A percentile compares a stretch with the other conserved stretches of the same genome.
phyloP scores from a whole-genome alignment of 2,113 vertebrate genomes.

The Oxyura jamaicensis region DNA sequence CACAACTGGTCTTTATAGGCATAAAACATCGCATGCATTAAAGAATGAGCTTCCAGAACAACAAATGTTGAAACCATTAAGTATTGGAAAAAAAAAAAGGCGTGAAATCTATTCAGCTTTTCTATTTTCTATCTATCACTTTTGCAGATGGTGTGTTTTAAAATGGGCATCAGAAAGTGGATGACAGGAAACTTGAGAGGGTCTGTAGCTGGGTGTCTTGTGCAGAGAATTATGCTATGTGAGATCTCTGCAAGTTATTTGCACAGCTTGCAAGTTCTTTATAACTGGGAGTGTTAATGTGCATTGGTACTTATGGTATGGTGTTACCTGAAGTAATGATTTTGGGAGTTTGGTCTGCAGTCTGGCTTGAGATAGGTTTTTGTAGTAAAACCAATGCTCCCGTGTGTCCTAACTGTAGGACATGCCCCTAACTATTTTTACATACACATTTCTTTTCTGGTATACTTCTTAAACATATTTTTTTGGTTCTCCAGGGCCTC shows the following conservation, averaged over 20 bases:
- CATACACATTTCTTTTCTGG: neutral
- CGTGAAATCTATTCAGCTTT: neutral
- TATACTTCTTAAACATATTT: neutral
- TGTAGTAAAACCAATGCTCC: neutral
- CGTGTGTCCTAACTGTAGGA: neutral
- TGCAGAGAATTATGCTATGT: neutral
- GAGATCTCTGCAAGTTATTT: neutral
- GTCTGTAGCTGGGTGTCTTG: neutral
- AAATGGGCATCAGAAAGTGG: neutral
- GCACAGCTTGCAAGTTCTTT: neutral
- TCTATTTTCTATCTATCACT: neutral
- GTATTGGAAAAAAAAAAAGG: neutral
- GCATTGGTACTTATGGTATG: neutral
- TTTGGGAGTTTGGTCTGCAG: neutral
- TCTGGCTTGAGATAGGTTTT: neutral
- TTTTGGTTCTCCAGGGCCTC: neutral
- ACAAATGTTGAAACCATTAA: neutral
- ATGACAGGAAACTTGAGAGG: neutral
- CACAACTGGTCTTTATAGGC: neutral
- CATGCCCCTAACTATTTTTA: neutral
- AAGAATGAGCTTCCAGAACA: neutral
- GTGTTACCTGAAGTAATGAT: neutral
- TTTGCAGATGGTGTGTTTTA: neutral
- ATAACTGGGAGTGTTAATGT: neutral
- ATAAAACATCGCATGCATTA: neutral